These are phyloP conservation scores for Rhinophrynus dorsalis DNA, from an alignment of 2,797 vertebrate genomes.

Conservation along the genomic window DNA sequence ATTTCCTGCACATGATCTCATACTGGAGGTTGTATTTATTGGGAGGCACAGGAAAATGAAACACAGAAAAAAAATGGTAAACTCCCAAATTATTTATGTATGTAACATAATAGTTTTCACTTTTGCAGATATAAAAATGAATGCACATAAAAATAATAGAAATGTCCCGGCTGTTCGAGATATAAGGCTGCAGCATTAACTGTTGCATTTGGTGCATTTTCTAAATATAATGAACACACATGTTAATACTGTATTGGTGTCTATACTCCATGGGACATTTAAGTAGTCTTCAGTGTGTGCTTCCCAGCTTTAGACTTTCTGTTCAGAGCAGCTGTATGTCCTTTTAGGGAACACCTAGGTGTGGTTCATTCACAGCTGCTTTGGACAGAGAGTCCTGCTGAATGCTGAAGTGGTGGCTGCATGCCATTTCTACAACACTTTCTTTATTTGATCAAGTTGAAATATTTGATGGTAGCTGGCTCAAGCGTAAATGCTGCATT, in stretches of 20 bases:
- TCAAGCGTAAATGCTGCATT: neutral
- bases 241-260: constrained; percentile 12
- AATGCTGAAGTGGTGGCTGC: neutral
- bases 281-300: constrained; percentile 19
- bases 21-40: neutral
- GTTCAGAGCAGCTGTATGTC: constrained; percentile 23
- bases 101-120: too few relatives aligned
- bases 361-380: constrained; percentile 30
- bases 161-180: neutral
- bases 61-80: neutral
- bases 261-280: constrained; percentile 20
- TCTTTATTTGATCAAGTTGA: neutral
- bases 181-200: neutral
- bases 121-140: too few relatives aligned
- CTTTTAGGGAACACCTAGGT: constrained; percentile 23
- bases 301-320: constrained; percentile 10
- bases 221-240: constrained; percentile 1
- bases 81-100: too few relatives aligned
- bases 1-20: neutral
- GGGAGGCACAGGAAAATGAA: neutral
- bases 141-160: too few relatives aligned
- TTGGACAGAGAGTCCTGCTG: constrained; percentile 2
- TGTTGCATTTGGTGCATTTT: neutral
- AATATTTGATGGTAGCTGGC: neutral
- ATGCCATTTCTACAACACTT: neutral